Percentiles rank a stretch among this genome's conserved stretches.
Conservation (phyloP, 2,888 invertebrate species). For the Meganola albula region DNA sequence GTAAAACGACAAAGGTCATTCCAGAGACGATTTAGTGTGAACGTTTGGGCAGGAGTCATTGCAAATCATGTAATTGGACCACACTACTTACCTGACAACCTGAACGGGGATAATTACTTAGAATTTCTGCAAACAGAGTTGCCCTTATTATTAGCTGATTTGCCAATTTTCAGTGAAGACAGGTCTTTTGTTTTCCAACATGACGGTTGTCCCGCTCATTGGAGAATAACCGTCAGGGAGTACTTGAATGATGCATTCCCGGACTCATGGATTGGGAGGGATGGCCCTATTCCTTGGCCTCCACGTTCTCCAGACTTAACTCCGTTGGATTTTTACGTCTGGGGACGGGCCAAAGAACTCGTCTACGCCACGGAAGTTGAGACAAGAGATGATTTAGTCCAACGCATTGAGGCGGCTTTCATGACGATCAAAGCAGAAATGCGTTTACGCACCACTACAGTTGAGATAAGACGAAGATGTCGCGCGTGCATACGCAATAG, state of each 20-base stretch:
- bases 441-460: too few species aligned
- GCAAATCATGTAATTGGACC: background rate
- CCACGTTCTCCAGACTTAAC: slow-evolving; percentile 4
- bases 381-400: too few species aligned
- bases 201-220: slow-evolving; percentile 7
- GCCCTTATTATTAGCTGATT: background rate
- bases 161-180: too few species aligned
- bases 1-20: background rate
- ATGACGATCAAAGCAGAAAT: too few species aligned
- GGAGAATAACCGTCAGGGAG: slow-evolving; percentile 2
- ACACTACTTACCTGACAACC: background rate
- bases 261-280: slow-evolving; percentile 4
- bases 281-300: slow-evolving; percentile 6
- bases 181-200: slow-evolving; percentile 2
- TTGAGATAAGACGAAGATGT: too few species aligned
- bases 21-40: background rate
- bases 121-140: background rate
- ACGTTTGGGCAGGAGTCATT: background rate
- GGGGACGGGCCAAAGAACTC: background rate
- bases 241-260: background rate
- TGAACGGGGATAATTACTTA: background rate
- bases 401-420: too few species aligned
- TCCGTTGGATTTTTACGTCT: background rate
- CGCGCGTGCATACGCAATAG: too few species aligned
- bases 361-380: too few species aligned